Conservation (phyloP, 2,797 vertebrate genomes). For the Rhyacichthys aspro region DNA sequence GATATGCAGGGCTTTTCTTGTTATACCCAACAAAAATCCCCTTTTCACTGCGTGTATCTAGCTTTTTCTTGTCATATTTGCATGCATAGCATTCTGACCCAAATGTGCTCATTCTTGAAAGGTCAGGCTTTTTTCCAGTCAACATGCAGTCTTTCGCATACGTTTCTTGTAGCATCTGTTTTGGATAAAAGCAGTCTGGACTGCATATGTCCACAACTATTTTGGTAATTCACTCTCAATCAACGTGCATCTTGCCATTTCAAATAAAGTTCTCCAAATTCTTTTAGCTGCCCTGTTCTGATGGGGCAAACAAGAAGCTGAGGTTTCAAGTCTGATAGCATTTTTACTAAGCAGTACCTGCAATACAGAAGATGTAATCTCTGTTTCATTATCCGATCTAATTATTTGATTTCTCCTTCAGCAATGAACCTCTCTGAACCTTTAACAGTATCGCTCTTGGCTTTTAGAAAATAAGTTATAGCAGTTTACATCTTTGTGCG, state of each 20-base stretch:
- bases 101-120: neutral
- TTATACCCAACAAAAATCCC: constrained; percentile 7
- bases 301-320: neutral
- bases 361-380: neutral
- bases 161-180: constrained; percentile 8
- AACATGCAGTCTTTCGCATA: neutral
- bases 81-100: neutral
- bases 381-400: constrained; percentile 1
- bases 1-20: neutral
- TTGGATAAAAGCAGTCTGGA: neutral
- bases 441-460: too few relatives aligned
- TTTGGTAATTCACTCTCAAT: neutral
- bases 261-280: neutral
- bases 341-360: neutral
- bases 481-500: neutral
- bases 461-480: too few relatives aligned
- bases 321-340: neutral
- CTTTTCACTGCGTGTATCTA: neutral
- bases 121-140: neutral
- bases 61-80: neutral
- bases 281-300: neutral
- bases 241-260: neutral
- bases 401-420: too few relatives aligned
- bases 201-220: neutral
- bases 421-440: too few relatives aligned